These are phyloP conservation scores for Diadumene lineata DNA, from an alignment of 92 coral and sea anemone species.

Conservation along the genomic window DNA sequence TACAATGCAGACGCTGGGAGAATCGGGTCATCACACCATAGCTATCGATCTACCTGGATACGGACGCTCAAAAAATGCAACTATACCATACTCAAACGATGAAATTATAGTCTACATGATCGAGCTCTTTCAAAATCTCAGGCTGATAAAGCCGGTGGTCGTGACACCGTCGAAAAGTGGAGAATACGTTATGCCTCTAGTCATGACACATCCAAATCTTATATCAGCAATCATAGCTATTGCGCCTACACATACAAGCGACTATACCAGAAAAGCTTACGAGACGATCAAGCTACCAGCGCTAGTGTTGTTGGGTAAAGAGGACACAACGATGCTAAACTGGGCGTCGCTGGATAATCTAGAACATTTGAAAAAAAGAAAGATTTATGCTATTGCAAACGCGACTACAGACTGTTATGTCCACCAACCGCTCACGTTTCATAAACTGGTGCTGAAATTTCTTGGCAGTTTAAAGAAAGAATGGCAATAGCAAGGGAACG, in stretches of 20 bases:
- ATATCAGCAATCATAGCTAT: conserved; percentile 80
- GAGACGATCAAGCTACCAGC: conserved; percentile 60
- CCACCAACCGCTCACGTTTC: conserved; percentile 79
- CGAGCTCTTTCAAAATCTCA: conserved; percentile 35
- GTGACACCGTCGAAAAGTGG: conserved; percentile 85
- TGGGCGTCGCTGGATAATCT: conserved; percentile 78
- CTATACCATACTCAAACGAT: conserved; percentile 55
- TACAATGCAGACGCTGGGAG: conserved; percentile 62
- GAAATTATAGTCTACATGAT: conserved; percentile 66
- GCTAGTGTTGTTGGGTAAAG: conserved; percentile 71
- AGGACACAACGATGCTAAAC: conserved; percentile 62
- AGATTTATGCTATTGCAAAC: conserved; percentile 66
- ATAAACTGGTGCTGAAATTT: conserved; percentile 61
- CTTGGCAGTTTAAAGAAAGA: conserved; percentile 5
- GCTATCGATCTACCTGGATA: conserved; percentile 91
- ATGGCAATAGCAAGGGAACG: not conserved
- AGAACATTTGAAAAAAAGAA: conserved; percentile 56
- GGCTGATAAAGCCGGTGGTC: conserved; percentile 46
- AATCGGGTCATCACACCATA: conserved; percentile 61
- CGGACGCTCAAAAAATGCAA: conserved; percentile 62
- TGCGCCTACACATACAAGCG: conserved; percentile 74
- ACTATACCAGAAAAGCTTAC: conserved; percentile 55
- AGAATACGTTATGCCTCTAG: conserved; percentile 75
- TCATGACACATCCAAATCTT: conserved; percentile 65
- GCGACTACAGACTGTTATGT: conserved; percentile 78